Evolutionary conservation across 2,888 invertebrate genomes (phyloP), one percentile per base, ranked within the genome.

Genomic region (Notocelia uddmanniana): DNA sequence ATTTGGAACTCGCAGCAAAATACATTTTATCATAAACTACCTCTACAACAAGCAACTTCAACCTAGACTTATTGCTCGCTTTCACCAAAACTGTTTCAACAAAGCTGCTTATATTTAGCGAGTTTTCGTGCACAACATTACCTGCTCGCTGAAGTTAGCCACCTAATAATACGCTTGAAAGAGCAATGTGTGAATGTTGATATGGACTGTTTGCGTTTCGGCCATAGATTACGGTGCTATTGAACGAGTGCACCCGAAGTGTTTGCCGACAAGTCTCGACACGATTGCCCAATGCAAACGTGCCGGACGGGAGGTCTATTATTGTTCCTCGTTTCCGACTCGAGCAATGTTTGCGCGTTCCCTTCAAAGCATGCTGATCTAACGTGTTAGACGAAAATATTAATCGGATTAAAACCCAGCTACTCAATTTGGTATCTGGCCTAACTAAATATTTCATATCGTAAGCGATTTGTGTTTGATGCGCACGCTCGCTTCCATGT

Each of bases 211-310:
- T 72, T 68, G 68, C 67, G 48, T 57, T 68, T 68, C 37, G 37
- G 62, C 60, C 62, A 48, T 72, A 62, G 67, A 72, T 72, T 62
- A 67, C 70, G 26, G 45, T 68, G 52, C 19, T 15, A 55, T 67
- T 59, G 54, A 54, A 67, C 71, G 52, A 60, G 60, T 72, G 71
- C 72, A 67, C 48, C 23, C 45, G 34, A 71, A 72, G 67, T 72
- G 72, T 72, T 72, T 72, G 62, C 34, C 2, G 18, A 37, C 60
- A 62, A 68, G 41, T 59, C 54, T 62, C 31, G 26, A 62, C 62
- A 62, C 60, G 71, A 55, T 31, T 50, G 55, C 52, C 62, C 62
- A 72, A 50, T 55, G 72, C 62, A 57, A 68, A 62, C 55, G 31
- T 18, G 34, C 26, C 19, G 11, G 41, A 15, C 9, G 18, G 9